Base-by-base conservation (phyloP, 2,113 vertebrate genomes). In the Nibea coibor region DNA sequence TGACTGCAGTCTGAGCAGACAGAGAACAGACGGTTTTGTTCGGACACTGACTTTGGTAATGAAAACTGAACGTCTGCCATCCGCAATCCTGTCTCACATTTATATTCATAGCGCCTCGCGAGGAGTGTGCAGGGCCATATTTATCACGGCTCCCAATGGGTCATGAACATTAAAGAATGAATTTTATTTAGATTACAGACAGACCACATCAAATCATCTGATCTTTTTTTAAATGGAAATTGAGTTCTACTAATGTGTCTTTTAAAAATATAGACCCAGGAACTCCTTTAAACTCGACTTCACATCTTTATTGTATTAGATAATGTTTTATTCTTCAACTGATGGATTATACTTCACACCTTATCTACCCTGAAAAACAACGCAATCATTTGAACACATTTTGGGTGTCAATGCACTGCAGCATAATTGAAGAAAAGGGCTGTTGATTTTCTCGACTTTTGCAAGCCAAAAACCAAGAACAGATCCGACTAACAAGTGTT, bases 11-110 rank as follows among this genome's bases (percentile, higher is more conserved):
- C 17, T 26, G n/a, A 35, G 54, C 35, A 53, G 54, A 84, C 31
- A 15, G 39, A 47, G 9, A 50, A 50, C 73, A 50, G 75, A 69
- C 26, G n/a, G 74, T 79, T 50, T 47, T 11, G 28, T 64, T 76
- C 24, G 35, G 35, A 64, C n/a, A 28, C 67, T 11, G 45, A 47
- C 39, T 76, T n/a, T 31, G 53, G 5, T 76, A 47, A 61, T 50
- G 6, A 24, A 78, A 68, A 54, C 31, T 64, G 17, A 68, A 48
- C 28, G 6, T 45, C 53, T 53, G 12, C 62, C 66, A 43, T 28
- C 47, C 15, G 22, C 47, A 53, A 10, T 61, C n/a, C 35, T 72
- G 67, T 6, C 50, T 14, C 22, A 42, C 31, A 73, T 65, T 82
- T 54, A 64, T 74, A 78, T 74, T 82, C 53, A 66, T 48, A 2